Base-by-base conservation (phyloP, 2,113 vertebrate genomes). In the Macquaria australasica region DNA sequence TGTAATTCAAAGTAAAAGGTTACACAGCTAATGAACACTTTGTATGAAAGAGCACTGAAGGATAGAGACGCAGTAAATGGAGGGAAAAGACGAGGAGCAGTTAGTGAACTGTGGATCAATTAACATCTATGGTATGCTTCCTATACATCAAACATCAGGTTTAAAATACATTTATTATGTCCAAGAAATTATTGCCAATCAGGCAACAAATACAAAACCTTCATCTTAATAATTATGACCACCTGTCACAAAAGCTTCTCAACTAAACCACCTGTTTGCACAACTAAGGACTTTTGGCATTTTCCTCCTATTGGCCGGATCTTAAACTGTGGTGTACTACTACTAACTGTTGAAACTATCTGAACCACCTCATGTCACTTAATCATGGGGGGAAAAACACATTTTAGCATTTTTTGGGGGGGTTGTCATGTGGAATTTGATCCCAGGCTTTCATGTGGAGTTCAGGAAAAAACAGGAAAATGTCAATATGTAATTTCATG, bases 1-100 rank as follows among this genome's bases (percentile, higher is more conserved):
- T 62, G 77, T 86, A 73, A 84, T 86, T 90, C 71, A 89, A 77
- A 81, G 77, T 59, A 67, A 91, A 91, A 90, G 86, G 83, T 87
- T 82, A 77, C 12, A 1, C 43, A 37, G 85, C 59, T 83, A 83
- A 91, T 86, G 70, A 87, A 63, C 64, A 56, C 16, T 77, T 74
- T 37, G 60, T 62, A 77, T 45, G 45, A 76, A 51, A 23, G 56
- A 77, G 72, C 45, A 60, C 25, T 41, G 70, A 76, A 45, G 58
- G 34, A 63, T 10, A 23, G 68, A 73, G 56, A 78, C 71, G 20
- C 28, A 31, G 67, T 2, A 64, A 48, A 5, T 66, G 56, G 23
- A 34, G 39, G 48, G 1, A 70, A 43, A 25, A 25, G 69, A 73
- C 2, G 6, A 50, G 56, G 5, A 41, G 34, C 15, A 0, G 0